Base-by-base conservation (phyloP, 2,797 vertebrate genomes). In the Sebastes minor region DNA sequence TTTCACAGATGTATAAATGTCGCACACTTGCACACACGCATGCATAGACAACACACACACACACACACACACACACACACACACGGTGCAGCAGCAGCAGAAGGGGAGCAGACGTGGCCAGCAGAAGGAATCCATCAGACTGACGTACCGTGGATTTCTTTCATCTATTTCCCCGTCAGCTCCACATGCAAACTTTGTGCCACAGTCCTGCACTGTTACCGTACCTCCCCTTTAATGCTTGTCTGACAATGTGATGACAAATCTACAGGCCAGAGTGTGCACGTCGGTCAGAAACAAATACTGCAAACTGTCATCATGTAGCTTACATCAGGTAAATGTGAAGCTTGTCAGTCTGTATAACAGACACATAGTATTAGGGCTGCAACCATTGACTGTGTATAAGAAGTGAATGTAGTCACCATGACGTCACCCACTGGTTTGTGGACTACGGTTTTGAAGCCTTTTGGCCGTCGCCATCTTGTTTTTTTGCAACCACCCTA, bases 71-170 rank as follows among this genome's bases (percentile, higher is more conserved):
- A 59, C 59, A 52, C 68, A 9, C 1, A 59, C 59, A 52, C 68
- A 76, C 35, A 9, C 1, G 6, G 23, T 23, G 25, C 64, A 76
- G 59, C 59, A 55, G 75, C 87, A 94, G 75, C 87, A 94, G 87
- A 90, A 88, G 89, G 86, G 86, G 84, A 85, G 81, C 91, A 92
- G 90, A 91, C 85, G 49, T 42, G 33, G 73, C 65, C 71, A 66
- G 83, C 86, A 88, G 91, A 85, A 86, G 83, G 88, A 90, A 89
- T 84, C 81, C 79, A 88, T 92, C 88, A 90, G 73, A 76, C 76
- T 76, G 75, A 82, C 22, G 59, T 73, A 67, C 30, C 60, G 30
- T 61, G 73, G 70, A 84, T 74, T 76, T 72, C 78, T 82, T 77
- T 88, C 79, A 80, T 89, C 69, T 73, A 25, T 71, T 81, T 77